Evolutionary conservation across 2,113 vertebrate genomes (phyloP).

Genomic region (Sula dactylatra): DNA sequence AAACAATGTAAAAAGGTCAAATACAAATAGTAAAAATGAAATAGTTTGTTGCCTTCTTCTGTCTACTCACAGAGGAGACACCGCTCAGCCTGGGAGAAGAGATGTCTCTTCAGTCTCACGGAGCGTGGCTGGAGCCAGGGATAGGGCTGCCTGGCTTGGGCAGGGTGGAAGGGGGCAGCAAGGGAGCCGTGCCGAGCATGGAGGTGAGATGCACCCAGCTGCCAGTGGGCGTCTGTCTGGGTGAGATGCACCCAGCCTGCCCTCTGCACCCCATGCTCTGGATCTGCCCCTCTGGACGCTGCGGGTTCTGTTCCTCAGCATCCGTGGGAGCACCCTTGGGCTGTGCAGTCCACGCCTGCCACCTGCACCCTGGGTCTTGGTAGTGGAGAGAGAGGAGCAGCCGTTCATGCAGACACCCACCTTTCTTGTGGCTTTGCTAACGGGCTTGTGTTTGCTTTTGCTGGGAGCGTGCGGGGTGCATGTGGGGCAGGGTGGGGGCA

Average conservation of each 20-base stretch:
- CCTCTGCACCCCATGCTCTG: fast-evolving
- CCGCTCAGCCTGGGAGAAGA: background rate
- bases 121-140: background rate
- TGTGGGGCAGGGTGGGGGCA: background rate
- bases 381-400: background rate
- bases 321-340: background rate
- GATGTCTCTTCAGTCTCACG: background rate
- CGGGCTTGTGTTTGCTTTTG: background rate
- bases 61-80: background rate
- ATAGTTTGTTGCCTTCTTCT: conserved; percentile 58
- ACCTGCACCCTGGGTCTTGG: fast-evolving
- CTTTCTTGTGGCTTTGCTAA: background rate
- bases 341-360: fast-evolving
- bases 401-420: fast-evolving
- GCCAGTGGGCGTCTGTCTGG: fast-evolving
- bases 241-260: background rate
- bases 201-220: too few species aligned
- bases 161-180: too few species aligned
- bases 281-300: background rate
- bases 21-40: conserved; percentile 60
- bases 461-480: background rate
- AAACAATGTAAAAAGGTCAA: conserved; percentile 72
- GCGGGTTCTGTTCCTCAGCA: background rate
- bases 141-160: background rate
- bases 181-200: fast-evolving